These are phyloP conservation scores for Yponomeuta evonymella DNA, from an alignment of 2,888 invertebrate species.

Conservation along the genomic window DNA sequence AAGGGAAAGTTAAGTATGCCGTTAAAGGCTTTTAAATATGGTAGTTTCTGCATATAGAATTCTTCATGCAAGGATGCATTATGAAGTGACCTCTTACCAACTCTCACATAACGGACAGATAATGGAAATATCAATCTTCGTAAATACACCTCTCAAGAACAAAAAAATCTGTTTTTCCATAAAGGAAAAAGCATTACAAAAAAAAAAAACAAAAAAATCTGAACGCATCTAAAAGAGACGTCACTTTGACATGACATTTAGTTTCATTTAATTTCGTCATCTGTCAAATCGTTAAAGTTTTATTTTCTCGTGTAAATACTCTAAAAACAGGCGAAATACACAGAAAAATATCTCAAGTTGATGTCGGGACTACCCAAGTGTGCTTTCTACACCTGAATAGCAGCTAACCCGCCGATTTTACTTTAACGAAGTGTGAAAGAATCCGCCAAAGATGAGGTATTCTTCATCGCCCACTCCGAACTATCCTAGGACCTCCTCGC, in stretches of 20 bases:
- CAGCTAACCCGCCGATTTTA: not conserved
- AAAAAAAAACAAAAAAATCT: not conserved
- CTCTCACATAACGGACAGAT: no score
- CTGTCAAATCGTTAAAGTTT: not conserved
- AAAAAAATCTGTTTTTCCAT: not conserved
- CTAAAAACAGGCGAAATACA: not conserved
- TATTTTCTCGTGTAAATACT: not conserved
- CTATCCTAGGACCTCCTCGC: conserved; percentile 77
- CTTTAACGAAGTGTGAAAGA: not conserved
- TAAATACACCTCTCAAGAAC: not conserved
- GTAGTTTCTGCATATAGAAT: no score
- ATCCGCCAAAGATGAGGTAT: conserved; percentile 67
- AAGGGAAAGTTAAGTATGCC: no score
- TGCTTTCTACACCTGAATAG: not conserved
- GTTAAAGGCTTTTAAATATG: no score
- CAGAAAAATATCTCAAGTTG: not conserved
- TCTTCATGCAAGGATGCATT: no score
- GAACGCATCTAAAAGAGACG: not conserved
- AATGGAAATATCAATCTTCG: not conserved
- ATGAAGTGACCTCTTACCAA: no score
- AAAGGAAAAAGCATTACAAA: no score
- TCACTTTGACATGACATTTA: not conserved
- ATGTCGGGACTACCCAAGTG: not conserved
- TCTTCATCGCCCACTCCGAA: conserved; percentile 74
- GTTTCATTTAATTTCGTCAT: not conserved